A percentile compares a stretch with the other conserved stretches of the same genome.
Conservation (phyloP, 2,797 vertebrate species). For the Fistularia tabacaria region DNA sequence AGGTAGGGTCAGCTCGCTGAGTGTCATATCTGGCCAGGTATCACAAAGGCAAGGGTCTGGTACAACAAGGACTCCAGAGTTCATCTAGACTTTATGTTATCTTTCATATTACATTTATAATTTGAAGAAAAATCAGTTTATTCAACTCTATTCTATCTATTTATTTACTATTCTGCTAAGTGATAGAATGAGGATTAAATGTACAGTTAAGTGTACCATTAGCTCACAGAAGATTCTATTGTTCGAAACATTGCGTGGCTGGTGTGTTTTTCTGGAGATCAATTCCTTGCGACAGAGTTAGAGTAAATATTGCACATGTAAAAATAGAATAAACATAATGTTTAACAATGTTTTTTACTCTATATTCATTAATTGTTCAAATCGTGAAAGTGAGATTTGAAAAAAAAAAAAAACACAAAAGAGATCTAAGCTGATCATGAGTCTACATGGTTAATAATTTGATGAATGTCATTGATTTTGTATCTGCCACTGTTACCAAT, state of each 20-base stretch:
- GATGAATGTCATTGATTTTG: background rate
- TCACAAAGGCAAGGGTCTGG: background rate
- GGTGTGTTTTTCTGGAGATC: slow-evolving; percentile 9
- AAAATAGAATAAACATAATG: too few relatives aligned
- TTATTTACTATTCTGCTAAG: too few relatives aligned
- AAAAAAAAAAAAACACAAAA: too few relatives aligned
- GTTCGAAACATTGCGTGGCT: slow-evolving; percentile 3
- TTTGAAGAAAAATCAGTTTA: too few relatives aligned
- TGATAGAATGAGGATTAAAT: slow-evolving; percentile 2
- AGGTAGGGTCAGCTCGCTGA: slow-evolving; percentile 13
- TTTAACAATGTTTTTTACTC: too few relatives aligned
- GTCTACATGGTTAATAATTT: slow-evolving; percentile 5
- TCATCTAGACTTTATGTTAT: background rate
- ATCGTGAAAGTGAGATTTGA: too few relatives aligned
- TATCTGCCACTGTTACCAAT: slow-evolving; percentile 3
- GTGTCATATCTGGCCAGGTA: slow-evolving; percentile 23
- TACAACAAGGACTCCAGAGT: background rate
- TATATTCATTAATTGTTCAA: too few relatives aligned
- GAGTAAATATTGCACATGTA: too few relatives aligned
- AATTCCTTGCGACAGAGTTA: slow-evolving; percentile 1
- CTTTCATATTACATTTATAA: background rate
- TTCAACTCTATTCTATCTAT: too few relatives aligned
- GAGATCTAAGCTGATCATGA: too few relatives aligned
- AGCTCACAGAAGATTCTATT: slow-evolving; percentile 7
- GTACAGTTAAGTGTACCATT: slow-evolving; percentile 11